These are phyloP conservation scores for Papilio gigon DNA, from an alignment of 2,888 invertebrate genomes.

Conservation along the genomic window DNA sequence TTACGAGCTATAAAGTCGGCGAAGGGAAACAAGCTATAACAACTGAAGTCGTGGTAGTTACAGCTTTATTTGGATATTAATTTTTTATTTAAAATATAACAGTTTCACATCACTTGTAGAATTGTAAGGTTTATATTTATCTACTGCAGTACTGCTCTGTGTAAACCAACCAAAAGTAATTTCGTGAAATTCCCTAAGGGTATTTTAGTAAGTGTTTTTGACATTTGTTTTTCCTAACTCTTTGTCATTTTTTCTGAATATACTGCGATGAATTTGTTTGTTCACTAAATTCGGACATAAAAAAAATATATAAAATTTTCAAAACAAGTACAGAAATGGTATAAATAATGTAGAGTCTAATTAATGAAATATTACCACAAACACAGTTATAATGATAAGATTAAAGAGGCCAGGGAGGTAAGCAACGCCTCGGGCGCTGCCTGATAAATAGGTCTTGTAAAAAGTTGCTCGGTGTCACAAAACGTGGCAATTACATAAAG, in stretches of 20 bases:
- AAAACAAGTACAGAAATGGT: neutral
- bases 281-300: neutral
- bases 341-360: conserved; percentile 35
- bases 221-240: neutral
- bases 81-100: conserved; percentile 43
- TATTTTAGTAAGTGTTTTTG: neutral
- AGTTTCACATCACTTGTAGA: conserved; percentile 17
- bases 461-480: conserved; percentile 38
- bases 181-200: neutral
- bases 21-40: conserved; percentile 50
- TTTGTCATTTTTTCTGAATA: neutral
- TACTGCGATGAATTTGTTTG: neutral
- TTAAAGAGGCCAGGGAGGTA: conserved; percentile 20
- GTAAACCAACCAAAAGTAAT: neutral
- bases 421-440: conserved; percentile 32
- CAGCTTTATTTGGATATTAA: conserved; percentile 56
- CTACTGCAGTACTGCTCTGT: neutral
- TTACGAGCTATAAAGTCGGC: conserved; percentile 51
- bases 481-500: conserved; percentile 38
- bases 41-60: conserved; percentile 56
- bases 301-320: neutral
- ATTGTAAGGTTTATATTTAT: conserved; percentile 36
- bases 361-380: conserved; percentile 28
- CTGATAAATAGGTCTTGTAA: conserved; percentile 45
- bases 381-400: conserved; percentile 24